phyloP scores from a whole-genome alignment of 2,113 vertebrate genomes.

The Pteruthius melanotis region DNA sequence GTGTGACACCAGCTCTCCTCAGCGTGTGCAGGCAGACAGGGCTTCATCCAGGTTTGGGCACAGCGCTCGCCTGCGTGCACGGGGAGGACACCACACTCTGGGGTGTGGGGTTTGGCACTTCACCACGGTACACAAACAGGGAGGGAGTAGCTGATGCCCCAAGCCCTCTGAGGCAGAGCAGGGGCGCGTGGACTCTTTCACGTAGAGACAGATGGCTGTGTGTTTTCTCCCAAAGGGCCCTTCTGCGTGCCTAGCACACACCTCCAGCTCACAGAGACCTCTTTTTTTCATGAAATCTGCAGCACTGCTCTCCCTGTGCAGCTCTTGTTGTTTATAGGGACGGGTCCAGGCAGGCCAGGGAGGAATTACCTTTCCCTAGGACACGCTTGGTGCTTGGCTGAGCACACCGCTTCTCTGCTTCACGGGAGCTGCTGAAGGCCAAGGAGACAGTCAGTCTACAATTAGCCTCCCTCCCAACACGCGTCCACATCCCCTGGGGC shows the following conservation, averaged over 20 bases:
- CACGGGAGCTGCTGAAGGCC: constrained; percentile 38
- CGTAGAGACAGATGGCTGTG: neutral
- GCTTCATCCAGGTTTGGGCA: neutral
- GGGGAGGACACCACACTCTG: fast-evolving
- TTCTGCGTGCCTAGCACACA: neutral
- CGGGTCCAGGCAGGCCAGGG: constrained; percentile 37
- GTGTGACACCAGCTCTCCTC: neutral
- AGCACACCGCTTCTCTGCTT: constrained; percentile 38
- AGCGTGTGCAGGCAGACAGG: fast-evolving
- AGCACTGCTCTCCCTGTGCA: neutral
- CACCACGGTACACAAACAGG: fast-evolving
- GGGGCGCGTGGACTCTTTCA: neutral
- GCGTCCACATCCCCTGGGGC: neutral
- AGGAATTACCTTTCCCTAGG: constrained; percentile 69
- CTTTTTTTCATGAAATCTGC: neutral
- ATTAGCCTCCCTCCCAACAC: neutral
- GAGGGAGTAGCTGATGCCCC: neutral
- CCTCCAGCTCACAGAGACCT: neutral
- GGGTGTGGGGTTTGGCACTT: fast-evolving
- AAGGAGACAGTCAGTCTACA: constrained; percentile 69
- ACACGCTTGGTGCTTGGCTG: constrained; percentile 60
- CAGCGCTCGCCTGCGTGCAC: fast-evolving
- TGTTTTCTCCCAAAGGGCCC: neutral
- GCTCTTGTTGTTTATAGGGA: constrained; percentile 54
- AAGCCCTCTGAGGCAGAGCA: neutral